Conservation (phyloP, 2,113 vertebrate genomes). For the Platichthys flesus region DNA sequence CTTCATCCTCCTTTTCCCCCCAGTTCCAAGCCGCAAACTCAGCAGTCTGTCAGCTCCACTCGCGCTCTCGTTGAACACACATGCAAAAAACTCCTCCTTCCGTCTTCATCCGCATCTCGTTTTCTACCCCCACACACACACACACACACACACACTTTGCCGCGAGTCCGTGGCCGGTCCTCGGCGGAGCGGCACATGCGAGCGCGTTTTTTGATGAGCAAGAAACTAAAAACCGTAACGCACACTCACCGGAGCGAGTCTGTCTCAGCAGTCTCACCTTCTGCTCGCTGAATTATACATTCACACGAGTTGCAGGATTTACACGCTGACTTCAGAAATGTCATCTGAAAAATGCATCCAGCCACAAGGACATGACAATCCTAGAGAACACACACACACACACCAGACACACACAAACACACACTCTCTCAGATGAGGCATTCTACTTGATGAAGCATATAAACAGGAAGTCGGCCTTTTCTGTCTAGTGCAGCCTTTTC, state of each 20-base stretch:
- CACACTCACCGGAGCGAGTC: slow-evolving; percentile 24
- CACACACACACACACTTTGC: neutral
- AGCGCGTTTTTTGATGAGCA: slow-evolving; percentile 18
- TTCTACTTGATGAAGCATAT: slow-evolving; percentile 63
- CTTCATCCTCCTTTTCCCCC: slow-evolving; percentile 55
- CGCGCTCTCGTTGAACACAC: slow-evolving; percentile 37
- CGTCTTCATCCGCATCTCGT: slow-evolving; percentile 27
- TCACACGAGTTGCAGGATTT: slow-evolving; percentile 62
- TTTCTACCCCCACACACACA: neutral
- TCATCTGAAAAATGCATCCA: slow-evolving; percentile 63
- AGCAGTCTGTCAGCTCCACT: slow-evolving; percentile 72
- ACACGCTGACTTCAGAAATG: slow-evolving; percentile 62
- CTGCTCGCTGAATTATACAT: slow-evolving; percentile 64
- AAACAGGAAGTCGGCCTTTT: slow-evolving; percentile 55
- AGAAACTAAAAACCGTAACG: slow-evolving; percentile 18
- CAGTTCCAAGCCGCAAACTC: slow-evolving; percentile 69
- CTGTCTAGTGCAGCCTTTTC: slow-evolving; percentile 19
- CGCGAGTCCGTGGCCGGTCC: slow-evolving; percentile 3
- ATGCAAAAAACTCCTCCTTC: slow-evolving; percentile 47
- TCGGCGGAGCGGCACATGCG: slow-evolving; percentile 33
- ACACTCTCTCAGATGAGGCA: slow-evolving; percentile 18
- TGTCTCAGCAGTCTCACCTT: slow-evolving; percentile 58
- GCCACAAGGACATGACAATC: slow-evolving; percentile 55
- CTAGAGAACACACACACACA: slow-evolving; percentile 27
- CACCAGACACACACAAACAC: slow-evolving; percentile 18